Evolutionary conservation across 2,113 vertebrate species (phyloP), one percentile per base, ranked within the genome.

Genomic region (Nycticebus coucang): DNA sequence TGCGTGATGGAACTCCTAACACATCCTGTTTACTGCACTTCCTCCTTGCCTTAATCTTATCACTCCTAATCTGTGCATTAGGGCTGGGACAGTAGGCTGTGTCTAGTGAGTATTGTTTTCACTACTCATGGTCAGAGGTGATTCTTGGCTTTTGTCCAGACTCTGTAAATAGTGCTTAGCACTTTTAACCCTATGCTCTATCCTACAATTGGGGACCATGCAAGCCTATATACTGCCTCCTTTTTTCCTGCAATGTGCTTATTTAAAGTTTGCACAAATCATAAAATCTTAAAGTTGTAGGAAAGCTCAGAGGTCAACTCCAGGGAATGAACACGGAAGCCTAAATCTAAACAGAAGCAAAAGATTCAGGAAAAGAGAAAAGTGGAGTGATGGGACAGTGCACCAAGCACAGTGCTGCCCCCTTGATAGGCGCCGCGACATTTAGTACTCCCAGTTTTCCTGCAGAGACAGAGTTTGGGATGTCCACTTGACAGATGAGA

Each of bases 401-500:
- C 1, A n/a, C 41, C 5, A 0, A 33, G 74, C 5, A 1, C 2
- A 2, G 15, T 0, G 4, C 30, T 1, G 7, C 0, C 0, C 0
- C 10, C 21, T 64, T 2, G 2, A 2, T 0, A 2, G 78, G 8
- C 9, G 2, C 21, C 19, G 17, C 33, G 8, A 75, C 18, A 0
- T 19, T 66, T 60, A 68, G 26, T 0, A 26, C 9, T 14, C 53
- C 5, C 13, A 0, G 33, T 41, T 0, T 1, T 22, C 53, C n/a
- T 30, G 62, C 13, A 4, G 7, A n/a, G 45, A n/a, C n/a, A 1
- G 30, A 33, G 5, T 4, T 4, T 13, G 11, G 10, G 22, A 37
- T 0, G 0, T 21, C 68, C 37, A 37, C 26, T 9, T 14, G 18
- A 28, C 59, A 59, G 53, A n/a, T 21, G n/a, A 41, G 69, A 82